phyloP scores from a whole-genome alignment of 1,140 invertebrate genomes.

The Pogonognathellus flavescens region DNA sequence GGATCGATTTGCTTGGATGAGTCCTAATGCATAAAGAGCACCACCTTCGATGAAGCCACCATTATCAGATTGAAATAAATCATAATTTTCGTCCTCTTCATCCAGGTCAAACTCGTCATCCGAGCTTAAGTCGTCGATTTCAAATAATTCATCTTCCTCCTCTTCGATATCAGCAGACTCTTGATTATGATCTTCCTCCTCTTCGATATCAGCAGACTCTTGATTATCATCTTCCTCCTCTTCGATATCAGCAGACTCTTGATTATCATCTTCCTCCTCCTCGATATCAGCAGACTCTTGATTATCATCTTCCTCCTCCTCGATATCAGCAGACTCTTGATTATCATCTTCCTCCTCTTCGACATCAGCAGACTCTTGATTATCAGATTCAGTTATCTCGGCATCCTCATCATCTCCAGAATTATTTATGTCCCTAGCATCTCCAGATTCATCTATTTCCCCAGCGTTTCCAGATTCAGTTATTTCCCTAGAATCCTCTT shows the following conservation, averaged over 20 bases:
- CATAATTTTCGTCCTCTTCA: not conserved
- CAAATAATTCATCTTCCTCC: not conserved
- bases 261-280: not conserved
- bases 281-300: no score
- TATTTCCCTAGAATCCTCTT: not conserved
- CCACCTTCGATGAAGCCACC: slow-evolving; percentile 97
- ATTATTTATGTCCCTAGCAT: not conserved
- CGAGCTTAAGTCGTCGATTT: not conserved
- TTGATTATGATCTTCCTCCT: no score
- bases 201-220: not conserved
- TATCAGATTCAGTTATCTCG: no score
- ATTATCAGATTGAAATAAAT: slow-evolving; percentile 80
- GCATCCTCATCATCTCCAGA: not conserved
- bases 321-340: no score
- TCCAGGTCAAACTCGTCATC: not conserved
- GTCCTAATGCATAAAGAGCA: slow-evolving; percentile 95
- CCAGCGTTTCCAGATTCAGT: not conserved
- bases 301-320: not conserved
- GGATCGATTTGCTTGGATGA: slow-evolving; percentile 99
- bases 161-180: not conserved
- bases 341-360: no score
- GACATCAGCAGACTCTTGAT: not conserved
- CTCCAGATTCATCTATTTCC: not conserved
- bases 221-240: not conserved
- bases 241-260: not conserved